phyloP scores from a whole-genome alignment of 1,140 invertebrate genomes.

The Drosophila elegans region DNA sequence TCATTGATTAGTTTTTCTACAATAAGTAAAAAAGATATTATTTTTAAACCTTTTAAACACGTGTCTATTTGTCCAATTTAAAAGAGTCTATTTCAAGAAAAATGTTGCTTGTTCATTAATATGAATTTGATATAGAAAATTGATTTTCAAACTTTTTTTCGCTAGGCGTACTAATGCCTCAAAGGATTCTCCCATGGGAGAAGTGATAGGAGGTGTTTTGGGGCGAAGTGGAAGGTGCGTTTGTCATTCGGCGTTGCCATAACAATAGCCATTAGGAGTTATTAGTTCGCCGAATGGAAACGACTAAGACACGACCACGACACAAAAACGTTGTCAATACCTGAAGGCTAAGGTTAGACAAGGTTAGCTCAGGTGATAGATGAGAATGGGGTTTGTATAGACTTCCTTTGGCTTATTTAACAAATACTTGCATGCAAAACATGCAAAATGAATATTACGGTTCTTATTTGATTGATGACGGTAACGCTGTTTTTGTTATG shows the following conservation, averaged over 20 bases:
- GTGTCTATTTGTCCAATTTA: no score
- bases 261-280: conserved; percentile 60
- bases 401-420: neutral
- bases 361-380: conserved; percentile 35
- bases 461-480: conserved; percentile 26
- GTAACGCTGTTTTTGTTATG: neutral
- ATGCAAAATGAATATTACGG: conserved; percentile 32
- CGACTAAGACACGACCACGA: conserved; percentile 20
- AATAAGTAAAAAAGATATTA: no score
- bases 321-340: conserved; percentile 41
- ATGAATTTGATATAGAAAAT: no score
- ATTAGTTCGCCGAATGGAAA: conserved; percentile 54
- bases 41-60: no score
- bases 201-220: conserved; percentile 1
- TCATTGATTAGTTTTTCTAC: no score
- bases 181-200: neutral
- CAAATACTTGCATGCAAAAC: conserved; percentile 9
- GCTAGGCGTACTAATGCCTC: neutral
- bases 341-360: conserved; percentile 53
- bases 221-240: conserved; percentile 12
- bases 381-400: neutral
- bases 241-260: conserved; percentile 43
- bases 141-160: neutral
- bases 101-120: no score
- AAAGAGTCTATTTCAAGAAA: no score